Evolutionary conservation across 2,888 invertebrate genomes (phyloP).

Genomic region (Erebia aethiops): DNA sequence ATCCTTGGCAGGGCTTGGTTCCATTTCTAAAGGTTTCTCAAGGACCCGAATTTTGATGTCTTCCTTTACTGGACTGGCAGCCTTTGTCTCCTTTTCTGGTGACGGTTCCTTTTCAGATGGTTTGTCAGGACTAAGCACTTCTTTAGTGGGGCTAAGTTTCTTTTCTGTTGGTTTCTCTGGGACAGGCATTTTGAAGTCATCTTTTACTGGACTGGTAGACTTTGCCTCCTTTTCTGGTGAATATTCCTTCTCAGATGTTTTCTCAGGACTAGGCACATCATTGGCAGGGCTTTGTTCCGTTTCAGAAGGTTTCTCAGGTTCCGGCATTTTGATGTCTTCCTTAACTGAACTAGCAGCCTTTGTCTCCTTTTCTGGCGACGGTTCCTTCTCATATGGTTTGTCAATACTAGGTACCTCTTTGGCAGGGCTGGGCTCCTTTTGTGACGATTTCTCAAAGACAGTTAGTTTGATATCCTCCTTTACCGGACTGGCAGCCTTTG

Average conservation of each 20-base stretch:
- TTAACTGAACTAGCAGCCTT: not conserved
- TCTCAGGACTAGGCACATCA: no score
- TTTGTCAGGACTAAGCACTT: not conserved
- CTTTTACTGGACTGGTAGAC: not conserved
- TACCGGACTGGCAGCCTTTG: no score
- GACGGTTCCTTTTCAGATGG: not conserved
- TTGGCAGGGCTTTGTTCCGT: no score
- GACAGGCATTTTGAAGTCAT: not conserved
- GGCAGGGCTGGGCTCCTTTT: conserved; percentile 4
- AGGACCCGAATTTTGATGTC: no score
- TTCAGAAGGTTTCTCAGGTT: not conserved
- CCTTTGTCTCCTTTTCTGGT: no score
- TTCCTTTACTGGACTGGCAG: no score
- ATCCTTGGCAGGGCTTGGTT: not conserved
- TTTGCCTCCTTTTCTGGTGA: not conserved
- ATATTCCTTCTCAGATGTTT: no score
- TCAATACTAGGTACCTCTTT: not conserved
- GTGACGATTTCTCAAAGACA: not conserved
- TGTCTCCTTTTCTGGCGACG: not conserved
- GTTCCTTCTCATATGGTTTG: conserved; percentile 5
- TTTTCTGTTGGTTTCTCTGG: not conserved
- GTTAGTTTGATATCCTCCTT: no score
- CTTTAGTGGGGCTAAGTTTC: not conserved
- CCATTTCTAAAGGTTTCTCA: conserved; percentile 5
- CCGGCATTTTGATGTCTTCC: not conserved